Percentiles rank a stretch among this genome's conserved stretches.
Conservation (phyloP, 1,140 invertebrate genomes). For the Holotrichia oblita region DNA sequence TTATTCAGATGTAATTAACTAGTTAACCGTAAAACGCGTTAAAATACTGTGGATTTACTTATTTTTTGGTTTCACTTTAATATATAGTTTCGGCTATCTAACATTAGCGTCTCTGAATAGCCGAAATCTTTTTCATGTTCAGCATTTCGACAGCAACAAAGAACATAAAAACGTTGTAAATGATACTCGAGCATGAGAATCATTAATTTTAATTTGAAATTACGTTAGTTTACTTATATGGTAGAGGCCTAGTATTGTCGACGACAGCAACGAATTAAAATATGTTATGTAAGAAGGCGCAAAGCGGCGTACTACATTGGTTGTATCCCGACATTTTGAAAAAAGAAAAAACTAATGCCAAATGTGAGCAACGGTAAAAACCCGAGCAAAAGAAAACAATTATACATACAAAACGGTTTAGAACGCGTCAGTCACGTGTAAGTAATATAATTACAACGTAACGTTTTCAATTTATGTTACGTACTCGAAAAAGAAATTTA, state of each 20-base stretch:
- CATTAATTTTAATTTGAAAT: slow-evolving; percentile 22
- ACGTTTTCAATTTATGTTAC: neutral
- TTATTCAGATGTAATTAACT: too few species aligned
- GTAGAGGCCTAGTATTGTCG: neutral
- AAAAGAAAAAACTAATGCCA: neutral
- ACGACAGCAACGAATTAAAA: neutral
- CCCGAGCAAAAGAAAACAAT: slow-evolving; percentile 20
- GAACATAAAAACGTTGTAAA: neutral
- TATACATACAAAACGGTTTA: neutral
- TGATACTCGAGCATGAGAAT: slow-evolving; percentile 15
- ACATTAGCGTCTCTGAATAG: neutral
- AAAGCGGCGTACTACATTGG: neutral
- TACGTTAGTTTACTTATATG: slow-evolving; percentile 8
- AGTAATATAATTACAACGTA: slow-evolving; percentile 9
- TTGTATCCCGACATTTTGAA: neutral
- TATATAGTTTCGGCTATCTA: neutral
- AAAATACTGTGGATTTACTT: too few species aligned
- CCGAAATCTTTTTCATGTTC: neutral
- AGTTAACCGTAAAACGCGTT: too few species aligned
- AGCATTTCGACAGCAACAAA: neutral
- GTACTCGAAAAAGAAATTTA: neutral
- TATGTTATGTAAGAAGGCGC: neutral
- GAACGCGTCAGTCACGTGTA: slow-evolving; percentile 6
- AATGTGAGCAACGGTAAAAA: slow-evolving; percentile 7
- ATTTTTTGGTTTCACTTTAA: too few species aligned